Percentiles rank a stretch among this genome's conserved stretches.
Conservation (phyloP, 2,113 vertebrate genomes). For the Cathartes aura region DNA sequence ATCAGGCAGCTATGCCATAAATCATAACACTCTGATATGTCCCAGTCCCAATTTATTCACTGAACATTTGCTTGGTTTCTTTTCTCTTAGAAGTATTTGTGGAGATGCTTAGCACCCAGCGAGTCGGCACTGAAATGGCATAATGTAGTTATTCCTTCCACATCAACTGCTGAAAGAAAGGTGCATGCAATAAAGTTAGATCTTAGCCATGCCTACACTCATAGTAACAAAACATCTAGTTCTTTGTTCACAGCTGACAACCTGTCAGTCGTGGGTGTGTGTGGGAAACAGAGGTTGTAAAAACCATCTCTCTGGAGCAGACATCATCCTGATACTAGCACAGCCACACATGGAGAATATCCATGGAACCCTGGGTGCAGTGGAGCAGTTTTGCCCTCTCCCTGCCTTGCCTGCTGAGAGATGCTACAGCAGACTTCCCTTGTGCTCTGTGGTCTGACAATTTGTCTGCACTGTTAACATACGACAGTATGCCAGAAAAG, state of each 20-base stretch:
- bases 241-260: not conserved
- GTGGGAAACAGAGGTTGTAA: not conserved
- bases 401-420: not conserved
- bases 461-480: too few species aligned
- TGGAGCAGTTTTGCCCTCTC: not conserved
- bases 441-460: not conserved
- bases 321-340: not conserved
- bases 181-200: not conserved
- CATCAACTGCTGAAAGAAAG: not conserved
- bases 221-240: not conserved
- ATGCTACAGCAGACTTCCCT: not conserved
- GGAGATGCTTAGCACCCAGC: not conserved
- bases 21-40: not conserved
- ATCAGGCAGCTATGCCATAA: not conserved
- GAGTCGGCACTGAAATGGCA: not conserved
- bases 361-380: too few species aligned
- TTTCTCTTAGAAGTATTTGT: not conserved
- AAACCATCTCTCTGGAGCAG: not conserved
- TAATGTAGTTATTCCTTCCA: not conserved
- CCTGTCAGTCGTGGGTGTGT: not conserved
- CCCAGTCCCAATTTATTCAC: not conserved
- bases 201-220: not conserved
- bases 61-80: not conserved
- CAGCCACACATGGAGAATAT: not conserved
- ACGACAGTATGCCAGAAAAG: not conserved